Base-by-base conservation (phyloP, 92 coral and sea anemone species). In the Diadumene lineata region DNA sequence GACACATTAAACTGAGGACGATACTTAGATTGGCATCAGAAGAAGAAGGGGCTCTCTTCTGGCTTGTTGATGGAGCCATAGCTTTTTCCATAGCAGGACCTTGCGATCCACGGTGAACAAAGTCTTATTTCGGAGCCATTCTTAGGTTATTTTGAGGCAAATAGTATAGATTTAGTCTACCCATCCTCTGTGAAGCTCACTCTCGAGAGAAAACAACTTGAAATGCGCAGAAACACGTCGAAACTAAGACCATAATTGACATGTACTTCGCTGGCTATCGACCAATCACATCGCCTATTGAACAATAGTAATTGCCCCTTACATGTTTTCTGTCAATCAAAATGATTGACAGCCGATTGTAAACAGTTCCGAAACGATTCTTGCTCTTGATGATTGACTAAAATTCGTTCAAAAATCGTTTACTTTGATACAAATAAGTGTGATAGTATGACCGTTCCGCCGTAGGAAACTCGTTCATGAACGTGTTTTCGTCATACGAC, bases 11-110 rank as follows among this genome's bases (percentile, higher is more conserved):
- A 66, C 92, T 89, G 75, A 96, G 82, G 46, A 96, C 99, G 79
- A 96, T 96, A 81, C 97, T 96, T 78, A 96, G 82, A 68, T 96
- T 96, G 81, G 99, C 97, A 82, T 96, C 99, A 69, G 99, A 93
- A 69, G 99, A 92, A 60, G 91, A 89, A 30, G 97, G 99, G 51
- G 91, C 94, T 82, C 97, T 88, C 79, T 96, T 96, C 85, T 87
- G 93, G 70, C 94, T 86, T 70, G 79, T 88, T 58, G 97, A 84
- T 68, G 78, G 90, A 69, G 86, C 90, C 84, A 91, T 88, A 80
- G 78, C 85, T 68, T 90, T 91, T 83, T 91, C 97, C 97, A 91
- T 91, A 66, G 74, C 81, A 23, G 71, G 73, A 56, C 64, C 97
- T 81, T 82, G 88, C 89, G 68, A 69, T 63, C 81, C 83, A 75